Percentiles rank a stretch among this genome's conserved stretches.
phyloP scores from a whole-genome alignment of 1,140 invertebrate species.

The Neotoxoptera formosana region DNA sequence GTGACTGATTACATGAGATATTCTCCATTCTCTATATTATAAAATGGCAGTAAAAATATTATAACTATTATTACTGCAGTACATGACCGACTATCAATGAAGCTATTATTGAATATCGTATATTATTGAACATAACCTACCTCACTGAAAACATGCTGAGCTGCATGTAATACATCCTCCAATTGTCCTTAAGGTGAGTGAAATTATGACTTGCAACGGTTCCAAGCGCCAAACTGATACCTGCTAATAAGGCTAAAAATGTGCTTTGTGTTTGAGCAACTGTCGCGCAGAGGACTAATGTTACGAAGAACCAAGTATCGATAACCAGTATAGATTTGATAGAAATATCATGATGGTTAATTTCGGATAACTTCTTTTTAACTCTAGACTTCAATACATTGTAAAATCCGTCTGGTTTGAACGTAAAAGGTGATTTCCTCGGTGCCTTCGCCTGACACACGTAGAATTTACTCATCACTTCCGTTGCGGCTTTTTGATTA shows the following conservation, averaged over 20 bases:
- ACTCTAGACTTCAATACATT: constrained; percentile 67
- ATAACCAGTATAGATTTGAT: constrained; percentile 59
- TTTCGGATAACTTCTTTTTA: not conserved
- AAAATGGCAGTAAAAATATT: not conserved
- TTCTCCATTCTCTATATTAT: constrained; percentile 75
- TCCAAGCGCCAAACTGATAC: constrained; percentile 68
- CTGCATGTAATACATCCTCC: constrained; percentile 76
- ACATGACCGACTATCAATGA: not conserved
- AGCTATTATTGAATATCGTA: too few species aligned
- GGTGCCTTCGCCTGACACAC: constrained; percentile 67
- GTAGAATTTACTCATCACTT: constrained; percentile 67
- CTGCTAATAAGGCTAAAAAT: constrained; percentile 65
- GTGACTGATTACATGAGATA: constrained; percentile 80
- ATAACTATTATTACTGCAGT: not conserved
- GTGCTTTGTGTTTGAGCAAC: constrained; percentile 66
- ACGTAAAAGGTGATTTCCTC: constrained; percentile 73
- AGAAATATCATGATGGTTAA: not conserved
- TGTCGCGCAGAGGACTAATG: constrained; percentile 67
- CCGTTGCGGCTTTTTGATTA: constrained; percentile 61
- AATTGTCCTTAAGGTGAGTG: constrained; percentile 80
- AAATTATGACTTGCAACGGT: constrained; percentile 79
- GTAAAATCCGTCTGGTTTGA: constrained; percentile 75
- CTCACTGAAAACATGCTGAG: not conserved
- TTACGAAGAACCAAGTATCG: constrained; percentile 66
- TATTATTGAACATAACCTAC: not conserved